Conservation (phyloP, 64 coral and sea anemone genomes). For the Stichodactyla mertensii region DNA sequence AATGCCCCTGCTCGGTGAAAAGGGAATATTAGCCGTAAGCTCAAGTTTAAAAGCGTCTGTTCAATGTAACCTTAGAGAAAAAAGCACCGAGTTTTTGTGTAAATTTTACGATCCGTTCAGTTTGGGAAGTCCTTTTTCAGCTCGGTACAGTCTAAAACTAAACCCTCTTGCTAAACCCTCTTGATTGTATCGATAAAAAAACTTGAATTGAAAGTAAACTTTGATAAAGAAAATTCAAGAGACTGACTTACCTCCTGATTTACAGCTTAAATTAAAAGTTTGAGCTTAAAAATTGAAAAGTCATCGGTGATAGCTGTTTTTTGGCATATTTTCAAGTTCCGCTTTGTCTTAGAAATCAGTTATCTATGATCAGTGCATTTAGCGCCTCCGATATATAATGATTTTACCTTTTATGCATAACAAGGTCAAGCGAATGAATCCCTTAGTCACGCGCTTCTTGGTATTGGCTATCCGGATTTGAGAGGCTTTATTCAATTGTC, state of each 20-base stretch:
- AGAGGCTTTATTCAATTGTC: neutral
- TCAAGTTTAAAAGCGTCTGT: neutral
- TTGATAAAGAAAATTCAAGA: neutral
- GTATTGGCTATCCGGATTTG: neutral
- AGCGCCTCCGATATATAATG: neutral
- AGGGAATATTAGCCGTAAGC: neutral
- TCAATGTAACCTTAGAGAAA: neutral
- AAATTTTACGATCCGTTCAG: neutral
- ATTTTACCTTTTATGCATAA: neutral
- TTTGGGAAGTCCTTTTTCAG: neutral
- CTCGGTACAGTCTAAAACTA: neutral
- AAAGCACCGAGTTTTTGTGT: neutral
- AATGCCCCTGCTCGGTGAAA: neutral
- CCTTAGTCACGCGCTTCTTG: neutral
- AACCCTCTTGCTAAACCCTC: neutral
- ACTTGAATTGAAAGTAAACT: neutral
- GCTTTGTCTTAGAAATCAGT: neutral
- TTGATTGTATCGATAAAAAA: neutral
- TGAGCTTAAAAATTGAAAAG: neutral
- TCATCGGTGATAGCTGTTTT: neutral
- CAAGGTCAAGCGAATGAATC: neutral
- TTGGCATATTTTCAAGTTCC: neutral
- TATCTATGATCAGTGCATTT: neutral
- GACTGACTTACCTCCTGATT: neutral
- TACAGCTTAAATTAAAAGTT: neutral